Conservation (phyloP, 2,113 vertebrate genomes). For the Poicephalus gulielmi region DNA sequence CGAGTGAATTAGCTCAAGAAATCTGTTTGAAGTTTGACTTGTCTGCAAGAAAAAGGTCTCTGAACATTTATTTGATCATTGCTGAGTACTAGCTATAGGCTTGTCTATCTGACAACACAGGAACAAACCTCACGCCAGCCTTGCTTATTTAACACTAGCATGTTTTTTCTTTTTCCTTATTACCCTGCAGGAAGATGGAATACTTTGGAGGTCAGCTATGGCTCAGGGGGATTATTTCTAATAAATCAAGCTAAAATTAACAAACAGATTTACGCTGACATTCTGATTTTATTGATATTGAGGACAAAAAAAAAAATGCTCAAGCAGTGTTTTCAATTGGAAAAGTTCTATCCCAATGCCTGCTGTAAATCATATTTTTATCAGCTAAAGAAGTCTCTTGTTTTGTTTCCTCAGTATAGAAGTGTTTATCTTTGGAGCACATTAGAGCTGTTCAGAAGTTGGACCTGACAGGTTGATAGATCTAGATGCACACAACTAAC, state of each 20-base stretch:
- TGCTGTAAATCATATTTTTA: conserved; percentile 45
- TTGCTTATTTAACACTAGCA: conserved; percentile 54
- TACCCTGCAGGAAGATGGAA: conserved; percentile 57
- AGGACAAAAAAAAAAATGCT: not conserved
- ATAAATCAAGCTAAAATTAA: conserved; percentile 68
- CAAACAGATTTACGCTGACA: conserved; percentile 35
- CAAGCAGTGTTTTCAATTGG: conserved; percentile 59
- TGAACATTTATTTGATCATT: conserved; percentile 70
- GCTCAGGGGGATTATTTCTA: conserved; percentile 39
- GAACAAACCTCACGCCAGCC: conserved; percentile 28
- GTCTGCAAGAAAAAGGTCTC: conserved; percentile 57
- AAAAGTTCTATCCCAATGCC: conserved; percentile 9
- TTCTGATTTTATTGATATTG: conserved; percentile 45
- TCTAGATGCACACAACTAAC: not conserved
- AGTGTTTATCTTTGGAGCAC: conserved; percentile 38
- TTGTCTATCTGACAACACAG: conserved; percentile 49
- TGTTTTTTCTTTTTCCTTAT: conserved; percentile 67
- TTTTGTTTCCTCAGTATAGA: conserved; percentile 27
- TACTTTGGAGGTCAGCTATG: conserved; percentile 48
- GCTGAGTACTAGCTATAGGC: conserved; percentile 42
- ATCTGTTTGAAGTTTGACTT: conserved; percentile 74
- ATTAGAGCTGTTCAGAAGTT: conserved; percentile 35
- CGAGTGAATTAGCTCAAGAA: conserved; percentile 61
- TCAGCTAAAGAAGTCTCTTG: conserved; percentile 28
- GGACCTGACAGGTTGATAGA: not conserved